phyloP scores from a whole-genome alignment of 2,797 vertebrate species.

The Danio aesculapii region DNA sequence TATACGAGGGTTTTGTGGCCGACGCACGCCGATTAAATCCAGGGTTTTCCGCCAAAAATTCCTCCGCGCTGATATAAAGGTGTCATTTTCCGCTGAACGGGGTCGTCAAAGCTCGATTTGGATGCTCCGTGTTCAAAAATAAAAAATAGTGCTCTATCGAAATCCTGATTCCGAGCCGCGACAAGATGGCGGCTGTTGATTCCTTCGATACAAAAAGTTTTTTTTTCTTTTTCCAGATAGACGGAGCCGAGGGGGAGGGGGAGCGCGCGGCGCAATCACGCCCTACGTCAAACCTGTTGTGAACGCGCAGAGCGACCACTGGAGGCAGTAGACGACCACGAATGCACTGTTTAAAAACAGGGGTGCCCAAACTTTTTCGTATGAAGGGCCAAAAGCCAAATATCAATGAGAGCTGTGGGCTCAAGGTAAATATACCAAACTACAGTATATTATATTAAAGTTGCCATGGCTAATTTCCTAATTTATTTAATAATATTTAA shows the following conservation, averaged over 20 bases:
- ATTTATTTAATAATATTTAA: too few relatives aligned
- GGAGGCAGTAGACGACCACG: constrained; percentile 64
- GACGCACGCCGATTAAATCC: constrained; percentile 75
- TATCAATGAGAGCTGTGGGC: too few relatives aligned
- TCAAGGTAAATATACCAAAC: too few relatives aligned
- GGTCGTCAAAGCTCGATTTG: constrained; percentile 68
- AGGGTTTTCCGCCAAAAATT: constrained; percentile 75
- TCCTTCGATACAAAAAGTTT: constrained; percentile 90
- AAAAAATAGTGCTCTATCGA: constrained; percentile 79
- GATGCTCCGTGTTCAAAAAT: constrained; percentile 69
- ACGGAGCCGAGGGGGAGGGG: constrained; percentile 75
- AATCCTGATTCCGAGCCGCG: constrained; percentile 78
- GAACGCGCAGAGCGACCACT: constrained; percentile 25
- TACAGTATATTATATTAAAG: too few relatives aligned
- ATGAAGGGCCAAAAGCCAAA: too few relatives aligned
- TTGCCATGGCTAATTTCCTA: too few relatives aligned
- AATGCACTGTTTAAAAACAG: not conserved
- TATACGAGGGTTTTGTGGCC: constrained; percentile 78
- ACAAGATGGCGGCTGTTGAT: constrained; percentile 99
- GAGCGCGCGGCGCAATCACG: constrained; percentile 81
- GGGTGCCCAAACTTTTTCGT: too few relatives aligned
- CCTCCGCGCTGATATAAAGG: constrained; percentile 67
- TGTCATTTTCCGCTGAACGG: constrained; percentile 67
- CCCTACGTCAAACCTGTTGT: constrained; percentile 75
- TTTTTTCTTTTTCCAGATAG: constrained; percentile 84